A percentile compares a stretch with the other conserved stretches of the same genome.
Conservation (phyloP, 1,140 invertebrate genomes). For the Conus ventricosus region DNA sequence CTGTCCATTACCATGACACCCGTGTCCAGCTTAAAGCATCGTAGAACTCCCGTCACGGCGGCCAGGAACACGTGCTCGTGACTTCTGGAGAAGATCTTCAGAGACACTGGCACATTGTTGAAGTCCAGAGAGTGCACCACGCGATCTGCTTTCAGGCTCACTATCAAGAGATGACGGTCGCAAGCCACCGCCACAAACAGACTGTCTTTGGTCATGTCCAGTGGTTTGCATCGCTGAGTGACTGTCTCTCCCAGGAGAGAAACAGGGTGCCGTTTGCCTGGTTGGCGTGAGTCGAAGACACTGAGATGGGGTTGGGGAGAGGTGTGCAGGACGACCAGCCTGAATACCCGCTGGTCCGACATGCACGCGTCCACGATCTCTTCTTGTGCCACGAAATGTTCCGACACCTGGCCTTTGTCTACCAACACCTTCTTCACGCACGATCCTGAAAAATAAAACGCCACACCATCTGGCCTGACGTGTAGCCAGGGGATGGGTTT, state of each 20-base stretch:
- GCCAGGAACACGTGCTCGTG: slow-evolving; percentile 50
- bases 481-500: slow-evolving; percentile 37
- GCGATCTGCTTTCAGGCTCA: slow-evolving; percentile 10
- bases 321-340: slow-evolving; percentile 30
- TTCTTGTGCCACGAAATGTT: slow-evolving; percentile 9
- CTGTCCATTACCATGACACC: slow-evolving; percentile 32
- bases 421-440: slow-evolving; percentile 34
- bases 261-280: neutral
- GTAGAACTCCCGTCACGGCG: slow-evolving; percentile 25
- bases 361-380: slow-evolving; percentile 34
- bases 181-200: slow-evolving; percentile 32
- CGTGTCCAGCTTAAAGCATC: slow-evolving; percentile 39
- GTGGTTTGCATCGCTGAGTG: slow-evolving; percentile 20
- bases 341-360: slow-evolving; percentile 9
- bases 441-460: slow-evolving; percentile 22
- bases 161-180: slow-evolving; percentile 30
- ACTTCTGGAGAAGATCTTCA: slow-evolving; percentile 40
- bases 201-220: slow-evolving; percentile 45
- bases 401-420: slow-evolving; percentile 17
- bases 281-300: slow-evolving; percentile 26
- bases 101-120: slow-evolving; percentile 37
- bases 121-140: slow-evolving; percentile 20
- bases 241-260: slow-evolving; percentile 20
- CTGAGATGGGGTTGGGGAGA: neutral
- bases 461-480: slow-evolving; percentile 8